Evolutionary conservation across 2,113 vertebrate species (phyloP).

Genomic region (Cheirogaleus medius): DNA sequence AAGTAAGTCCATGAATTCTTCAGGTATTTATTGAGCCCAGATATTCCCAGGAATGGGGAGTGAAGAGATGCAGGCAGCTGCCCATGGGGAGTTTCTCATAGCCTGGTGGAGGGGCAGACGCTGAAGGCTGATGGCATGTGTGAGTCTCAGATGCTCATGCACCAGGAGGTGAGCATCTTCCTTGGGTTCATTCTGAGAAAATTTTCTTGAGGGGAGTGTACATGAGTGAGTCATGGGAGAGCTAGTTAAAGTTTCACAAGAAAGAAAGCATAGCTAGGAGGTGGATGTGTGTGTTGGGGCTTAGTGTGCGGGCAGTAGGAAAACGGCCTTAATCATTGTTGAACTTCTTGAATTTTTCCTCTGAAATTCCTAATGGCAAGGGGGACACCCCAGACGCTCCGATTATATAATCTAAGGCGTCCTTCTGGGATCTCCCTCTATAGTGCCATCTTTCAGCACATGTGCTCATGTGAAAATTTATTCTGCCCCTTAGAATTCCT

Average conservation of each 20-base stretch:
- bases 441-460: not conserved
- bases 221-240: not conserved
- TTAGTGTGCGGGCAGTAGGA: not conserved
- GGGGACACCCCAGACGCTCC: rapidly evolving
- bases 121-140: not conserved
- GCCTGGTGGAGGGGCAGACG: not conserved
- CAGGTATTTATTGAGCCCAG: not conserved
- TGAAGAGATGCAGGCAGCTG: not conserved
- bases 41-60: not conserved
- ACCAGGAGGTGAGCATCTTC: not conserved
- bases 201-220: not conserved
- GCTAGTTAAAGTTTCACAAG: not conserved
- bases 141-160: not conserved
- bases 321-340: rapidly evolving
- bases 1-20: not conserved
- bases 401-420: rapidly evolving
- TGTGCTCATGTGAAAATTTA: not conserved
- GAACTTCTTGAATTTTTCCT: not conserved
- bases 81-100: rapidly evolving
- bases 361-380: no score
- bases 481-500: not conserved
- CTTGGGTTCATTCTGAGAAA: not conserved
- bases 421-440: not conserved
- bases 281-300: not conserved
- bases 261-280: not conserved